phyloP scores from a whole-genome alignment of 2,797 vertebrate species.

The Scolopax rusticola region DNA sequence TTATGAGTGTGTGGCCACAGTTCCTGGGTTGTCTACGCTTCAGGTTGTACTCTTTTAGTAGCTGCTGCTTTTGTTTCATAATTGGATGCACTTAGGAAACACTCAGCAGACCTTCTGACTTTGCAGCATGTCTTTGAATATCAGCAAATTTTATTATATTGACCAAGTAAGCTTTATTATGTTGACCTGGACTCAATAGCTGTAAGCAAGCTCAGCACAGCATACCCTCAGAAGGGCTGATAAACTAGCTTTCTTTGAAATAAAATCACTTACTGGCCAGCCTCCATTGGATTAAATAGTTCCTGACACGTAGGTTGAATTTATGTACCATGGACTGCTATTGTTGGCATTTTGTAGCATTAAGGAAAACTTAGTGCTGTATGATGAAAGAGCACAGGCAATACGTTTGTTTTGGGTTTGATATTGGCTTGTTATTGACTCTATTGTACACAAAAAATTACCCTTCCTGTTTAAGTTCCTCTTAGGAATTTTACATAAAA shows the following conservation, averaged over 20 bases:
- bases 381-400: accelerated
- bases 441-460: neutral
- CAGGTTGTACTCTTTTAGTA: neutral
- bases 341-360: neutral
- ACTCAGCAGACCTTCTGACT: neutral
- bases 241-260: neutral
- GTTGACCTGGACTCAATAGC: neutral
- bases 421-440: neutral
- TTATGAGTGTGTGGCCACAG: neutral
- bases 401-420: accelerated
- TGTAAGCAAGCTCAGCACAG: neutral
- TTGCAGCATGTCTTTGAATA: accelerated
- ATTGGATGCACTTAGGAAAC: neutral
- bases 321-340: neutral
- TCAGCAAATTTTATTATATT: neutral
- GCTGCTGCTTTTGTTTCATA: neutral
- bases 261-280: neutral
- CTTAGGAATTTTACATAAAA: neutral
- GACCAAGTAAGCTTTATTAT: neutral
- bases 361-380: neutral
- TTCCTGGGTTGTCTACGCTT: accelerated
- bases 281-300: neutral
- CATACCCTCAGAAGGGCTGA: no score
- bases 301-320: accelerated
- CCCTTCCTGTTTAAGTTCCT: neutral